Conservation (phyloP, 2,113 vertebrate genomes). For the Panthera uncia region DNA sequence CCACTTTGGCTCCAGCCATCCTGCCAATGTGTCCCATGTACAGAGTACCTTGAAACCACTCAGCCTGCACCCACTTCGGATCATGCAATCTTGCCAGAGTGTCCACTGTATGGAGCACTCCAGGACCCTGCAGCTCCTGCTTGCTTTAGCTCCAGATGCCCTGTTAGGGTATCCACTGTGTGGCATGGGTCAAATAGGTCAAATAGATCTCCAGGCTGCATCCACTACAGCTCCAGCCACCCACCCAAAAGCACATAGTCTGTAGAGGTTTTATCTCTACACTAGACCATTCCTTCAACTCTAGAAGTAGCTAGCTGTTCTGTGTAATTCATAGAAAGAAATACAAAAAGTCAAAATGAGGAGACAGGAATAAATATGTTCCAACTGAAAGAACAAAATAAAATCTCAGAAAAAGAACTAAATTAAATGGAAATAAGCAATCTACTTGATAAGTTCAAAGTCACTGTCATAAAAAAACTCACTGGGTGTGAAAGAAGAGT, state of each 20-base stretch:
- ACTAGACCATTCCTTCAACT: background rate
- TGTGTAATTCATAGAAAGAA: background rate
- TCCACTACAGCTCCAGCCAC: background rate
- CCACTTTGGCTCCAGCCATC: background rate
- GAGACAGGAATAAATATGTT: background rate
- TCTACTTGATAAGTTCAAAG: background rate
- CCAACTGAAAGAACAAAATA: background rate
- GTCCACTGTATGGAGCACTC: background rate
- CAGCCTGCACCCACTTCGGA: background rate
- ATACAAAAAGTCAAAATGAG: background rate
- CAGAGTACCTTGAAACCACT: background rate
- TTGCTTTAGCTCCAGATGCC: background rate
- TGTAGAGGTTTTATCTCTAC: background rate
- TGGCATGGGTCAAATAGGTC: background rate
- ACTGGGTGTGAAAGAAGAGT: background rate
- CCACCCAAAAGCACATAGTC: background rate
- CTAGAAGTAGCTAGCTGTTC: background rate
- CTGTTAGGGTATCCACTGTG: background rate
- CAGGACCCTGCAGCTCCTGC: background rate
- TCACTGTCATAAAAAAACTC: background rate
- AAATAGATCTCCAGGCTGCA: background rate
- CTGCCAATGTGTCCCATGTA: background rate
- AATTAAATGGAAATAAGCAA: background rate
- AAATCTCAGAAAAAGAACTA: background rate
- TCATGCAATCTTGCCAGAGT: background rate